A percentile compares a stretch with the other conserved stretches of the same genome.
Evolutionary conservation across 2,888 invertebrate species (phyloP).

Genomic region (Pollenia griseotomentosa): DNA sequence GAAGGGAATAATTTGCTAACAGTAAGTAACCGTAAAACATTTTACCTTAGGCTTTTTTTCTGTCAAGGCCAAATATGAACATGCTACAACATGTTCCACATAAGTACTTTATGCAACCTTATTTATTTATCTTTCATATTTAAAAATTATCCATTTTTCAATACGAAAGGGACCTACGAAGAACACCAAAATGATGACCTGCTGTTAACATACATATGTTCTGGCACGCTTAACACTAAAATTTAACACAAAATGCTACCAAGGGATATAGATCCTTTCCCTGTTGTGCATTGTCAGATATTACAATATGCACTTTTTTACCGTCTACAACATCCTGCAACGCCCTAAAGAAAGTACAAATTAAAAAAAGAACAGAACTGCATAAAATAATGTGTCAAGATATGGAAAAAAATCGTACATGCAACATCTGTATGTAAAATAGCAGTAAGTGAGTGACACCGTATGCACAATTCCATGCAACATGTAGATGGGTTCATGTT

Average conservation of each 20-base stretch:
- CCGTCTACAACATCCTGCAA: conserved; percentile 61
- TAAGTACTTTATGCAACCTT: background rate
- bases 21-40: conserved; percentile 2
- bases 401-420: background rate
- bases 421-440: conserved; percentile 60
- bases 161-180: background rate
- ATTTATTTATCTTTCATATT: conserved; percentile 23
- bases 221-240: conserved; percentile 69
- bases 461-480: conserved; percentile 48
- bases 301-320: conserved; percentile 4
- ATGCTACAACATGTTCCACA: conserved; percentile 26
- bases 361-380: conserved; percentile 45
- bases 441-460: conserved; percentile 32
- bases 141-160: conserved; percentile 23
- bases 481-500: conserved; percentile 18
- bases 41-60: background rate
- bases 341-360: conserved; percentile 50
- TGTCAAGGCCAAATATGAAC: conserved; percentile 1
- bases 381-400: conserved; percentile 39
- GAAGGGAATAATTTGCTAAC: background rate
- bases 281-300: conserved; percentile 21
- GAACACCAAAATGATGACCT: conserved; percentile 33
- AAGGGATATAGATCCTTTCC: conserved; percentile 3
- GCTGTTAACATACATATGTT: conserved; percentile 70
- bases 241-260: conserved; percentile 31